A percentile compares a stretch with the other conserved stretches of the same genome.
phyloP scores from a whole-genome alignment of 2,888 invertebrate species.

The Allygus modestus region DNA sequence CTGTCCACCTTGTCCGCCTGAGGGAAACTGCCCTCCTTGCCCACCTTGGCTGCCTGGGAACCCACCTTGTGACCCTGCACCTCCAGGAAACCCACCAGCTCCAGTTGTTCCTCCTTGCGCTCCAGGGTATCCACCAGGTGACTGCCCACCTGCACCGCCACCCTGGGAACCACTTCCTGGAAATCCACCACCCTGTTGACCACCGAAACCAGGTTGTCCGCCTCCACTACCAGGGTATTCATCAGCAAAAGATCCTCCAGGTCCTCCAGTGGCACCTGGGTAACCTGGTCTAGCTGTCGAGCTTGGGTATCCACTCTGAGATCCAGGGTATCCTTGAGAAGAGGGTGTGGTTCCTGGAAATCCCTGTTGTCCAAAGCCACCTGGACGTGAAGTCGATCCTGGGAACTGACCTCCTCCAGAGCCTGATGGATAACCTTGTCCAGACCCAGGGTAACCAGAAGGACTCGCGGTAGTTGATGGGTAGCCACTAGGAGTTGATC shows the following conservation, averaged over 20 bases:
- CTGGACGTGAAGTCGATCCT: constrained; percentile 64
- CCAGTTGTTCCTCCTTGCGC: constrained; percentile 2
- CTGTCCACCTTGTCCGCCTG: constrained; percentile 68
- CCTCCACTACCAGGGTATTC: constrained; percentile 68
- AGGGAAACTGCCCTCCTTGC: constrained; percentile 68
- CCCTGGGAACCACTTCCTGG: constrained; percentile 66
- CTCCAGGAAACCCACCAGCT: constrained; percentile 31
- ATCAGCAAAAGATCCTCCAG: constrained; percentile 62
- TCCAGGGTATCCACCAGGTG: constrained; percentile 65
- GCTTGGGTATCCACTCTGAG: constrained; percentile 69
- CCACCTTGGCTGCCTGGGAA: constrained; percentile 16
- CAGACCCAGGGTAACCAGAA: constrained; percentile 60
- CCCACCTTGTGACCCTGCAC: constrained; percentile 5
- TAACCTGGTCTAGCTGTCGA: constrained; percentile 68
- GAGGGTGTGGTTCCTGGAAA: constrained; percentile 67
- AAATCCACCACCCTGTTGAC: constrained; percentile 32
- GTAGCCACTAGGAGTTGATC: constrained; percentile 50
- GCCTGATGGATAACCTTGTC: constrained; percentile 67
- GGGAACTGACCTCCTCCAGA: constrained; percentile 70
- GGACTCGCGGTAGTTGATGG: constrained; percentile 52
- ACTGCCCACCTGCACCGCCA: constrained; percentile 63
- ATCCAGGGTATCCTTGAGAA: constrained; percentile 70
- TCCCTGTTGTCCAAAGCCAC: constrained; percentile 53
- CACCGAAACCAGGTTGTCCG: constrained; percentile 15
- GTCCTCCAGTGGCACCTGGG: constrained; percentile 67